Conservation (phyloP, 2,113 vertebrate genomes). For the Platichthys stellatus region DNA sequence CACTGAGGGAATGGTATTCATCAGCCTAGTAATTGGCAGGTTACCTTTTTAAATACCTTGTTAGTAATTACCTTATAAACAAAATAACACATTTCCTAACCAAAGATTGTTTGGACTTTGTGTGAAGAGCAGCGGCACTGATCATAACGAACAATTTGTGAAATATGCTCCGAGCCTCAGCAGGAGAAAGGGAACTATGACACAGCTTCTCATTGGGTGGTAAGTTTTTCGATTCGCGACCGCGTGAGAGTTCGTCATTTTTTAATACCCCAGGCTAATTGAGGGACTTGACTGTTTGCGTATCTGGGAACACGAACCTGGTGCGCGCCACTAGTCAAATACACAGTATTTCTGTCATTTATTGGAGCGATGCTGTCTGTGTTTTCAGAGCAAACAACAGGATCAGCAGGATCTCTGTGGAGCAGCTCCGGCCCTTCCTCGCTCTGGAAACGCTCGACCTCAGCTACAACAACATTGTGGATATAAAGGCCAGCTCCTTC, state of each 20-base stretch:
- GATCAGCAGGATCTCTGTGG: constrained; percentile 84
- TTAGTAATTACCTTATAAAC: constrained; percentile 97
- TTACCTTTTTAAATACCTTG: constrained; percentile 91
- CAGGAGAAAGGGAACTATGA: not conserved
- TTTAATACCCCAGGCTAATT: constrained; percentile 60
- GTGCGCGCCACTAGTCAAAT: constrained; percentile 45
- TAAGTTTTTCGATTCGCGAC: constrained; percentile 23
- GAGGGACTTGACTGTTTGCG: constrained; percentile 52
- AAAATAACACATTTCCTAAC: constrained; percentile 86
- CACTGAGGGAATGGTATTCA: constrained; percentile 93
- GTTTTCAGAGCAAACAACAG: constrained; percentile 92
- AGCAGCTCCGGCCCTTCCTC: constrained; percentile 85
- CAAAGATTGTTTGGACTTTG: constrained; percentile 78
- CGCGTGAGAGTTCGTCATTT: constrained; percentile 40
- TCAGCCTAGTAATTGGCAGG: constrained; percentile 94
- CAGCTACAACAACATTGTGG: constrained; percentile 91
- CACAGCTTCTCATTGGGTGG: constrained; percentile 49
- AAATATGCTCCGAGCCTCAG: constrained; percentile 24
- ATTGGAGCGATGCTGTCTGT: constrained; percentile 68
- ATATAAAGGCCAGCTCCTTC: constrained; percentile 86
- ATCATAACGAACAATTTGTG: constrained; percentile 52
- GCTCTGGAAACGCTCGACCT: constrained; percentile 93
- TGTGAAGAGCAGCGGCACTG: constrained; percentile 73
- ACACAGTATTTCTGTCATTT: constrained; percentile 61
- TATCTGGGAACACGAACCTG: constrained; percentile 57